A percentile compares a stretch with the other conserved stretches of the same genome.
Evolutionary conservation across 1,140 invertebrate species (phyloP).

Genomic region (Maniola jurtina): DNA sequence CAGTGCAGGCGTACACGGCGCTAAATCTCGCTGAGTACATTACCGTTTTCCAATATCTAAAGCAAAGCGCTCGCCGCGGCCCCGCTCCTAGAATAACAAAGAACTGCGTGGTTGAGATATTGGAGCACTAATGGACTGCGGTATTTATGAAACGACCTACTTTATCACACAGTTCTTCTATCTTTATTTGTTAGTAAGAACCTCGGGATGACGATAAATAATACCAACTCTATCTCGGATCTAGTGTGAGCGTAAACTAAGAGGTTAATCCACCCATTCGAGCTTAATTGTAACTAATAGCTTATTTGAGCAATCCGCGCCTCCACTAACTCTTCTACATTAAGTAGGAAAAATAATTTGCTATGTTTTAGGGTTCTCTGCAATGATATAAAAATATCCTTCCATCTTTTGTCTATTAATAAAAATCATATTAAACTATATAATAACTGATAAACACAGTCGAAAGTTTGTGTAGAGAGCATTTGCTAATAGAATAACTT

Average conservation of each 20-base stretch:
- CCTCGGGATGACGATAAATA: conserved; percentile 25
- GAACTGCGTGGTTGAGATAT: conserved; percentile 69
- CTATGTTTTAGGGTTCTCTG: neutral
- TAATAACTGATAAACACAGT: neutral
- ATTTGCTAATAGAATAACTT: too few relatives aligned
- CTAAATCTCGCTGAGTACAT: conserved; percentile 69
- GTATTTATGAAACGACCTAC: conserved; percentile 61
- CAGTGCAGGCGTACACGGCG: conserved; percentile 29
- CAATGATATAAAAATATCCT: too few relatives aligned
- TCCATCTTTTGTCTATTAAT: too few relatives aligned
- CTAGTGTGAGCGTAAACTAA: conserved; percentile 5
- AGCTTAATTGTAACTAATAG: conserved; percentile 16
- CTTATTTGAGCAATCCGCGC: conserved; percentile 4
- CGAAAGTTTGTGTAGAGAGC: neutral
- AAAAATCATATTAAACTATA: too few relatives aligned
- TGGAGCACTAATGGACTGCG: conserved; percentile 65
- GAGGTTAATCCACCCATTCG: conserved; percentile 2
- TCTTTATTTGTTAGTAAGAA: conserved; percentile 40
- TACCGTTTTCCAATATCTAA: conserved; percentile 74
- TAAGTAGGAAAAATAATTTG: neutral
- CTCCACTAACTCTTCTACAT: neutral
- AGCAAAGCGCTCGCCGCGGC: conserved; percentile 56
- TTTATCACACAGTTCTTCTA: conserved; percentile 37
- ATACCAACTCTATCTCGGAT: conserved; percentile 15
- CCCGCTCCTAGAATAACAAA: conserved; percentile 70